A percentile compares a stretch with the other conserved stretches of the same genome.
Evolutionary conservation across 2,113 vertebrate genomes (phyloP).

Genomic region (Penelope pileata): DNA sequence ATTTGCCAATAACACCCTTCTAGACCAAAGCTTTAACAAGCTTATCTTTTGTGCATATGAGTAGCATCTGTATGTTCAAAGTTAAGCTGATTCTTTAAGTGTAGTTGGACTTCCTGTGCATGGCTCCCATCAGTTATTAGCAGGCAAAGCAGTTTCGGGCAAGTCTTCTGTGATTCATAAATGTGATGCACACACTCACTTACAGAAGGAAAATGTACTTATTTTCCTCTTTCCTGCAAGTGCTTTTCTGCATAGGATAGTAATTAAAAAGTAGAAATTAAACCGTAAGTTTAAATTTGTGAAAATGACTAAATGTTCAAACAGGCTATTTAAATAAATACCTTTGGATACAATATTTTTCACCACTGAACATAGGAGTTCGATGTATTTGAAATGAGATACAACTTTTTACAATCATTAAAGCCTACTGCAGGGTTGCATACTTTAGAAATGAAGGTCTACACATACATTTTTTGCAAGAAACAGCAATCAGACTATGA

Average conservation of each 20-base stretch:
- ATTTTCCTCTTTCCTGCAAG: constrained; percentile 44
- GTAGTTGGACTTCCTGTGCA: neutral
- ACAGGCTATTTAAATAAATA: constrained; percentile 60
- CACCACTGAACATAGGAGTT: neutral
- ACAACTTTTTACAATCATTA: constrained; percentile 53
- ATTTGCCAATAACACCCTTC: neutral
- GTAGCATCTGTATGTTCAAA: neutral
- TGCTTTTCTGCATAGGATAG: constrained; percentile 26
- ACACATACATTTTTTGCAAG: neutral
- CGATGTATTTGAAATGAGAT: constrained; percentile 34
- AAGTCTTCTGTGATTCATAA: neutral
- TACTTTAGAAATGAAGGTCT: constrained; percentile 47
- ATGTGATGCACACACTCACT: neutral
- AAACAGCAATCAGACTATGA: constrained; percentile 47
- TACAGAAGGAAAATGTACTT: neutral
- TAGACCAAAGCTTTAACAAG: neutral
- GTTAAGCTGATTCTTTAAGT: neutral
- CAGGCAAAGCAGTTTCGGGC: neutral
- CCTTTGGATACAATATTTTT: constrained; percentile 45
- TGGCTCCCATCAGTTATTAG: neutral
- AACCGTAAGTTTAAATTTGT: constrained; percentile 14
- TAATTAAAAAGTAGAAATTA: constrained; percentile 42
- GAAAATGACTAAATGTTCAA: constrained; percentile 52
- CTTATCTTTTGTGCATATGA: neutral
- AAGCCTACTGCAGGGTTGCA: constrained; percentile 49